Evolutionary conservation across 2,888 invertebrate species (phyloP).

Genomic region (Hypolimnas misippus): DNA sequence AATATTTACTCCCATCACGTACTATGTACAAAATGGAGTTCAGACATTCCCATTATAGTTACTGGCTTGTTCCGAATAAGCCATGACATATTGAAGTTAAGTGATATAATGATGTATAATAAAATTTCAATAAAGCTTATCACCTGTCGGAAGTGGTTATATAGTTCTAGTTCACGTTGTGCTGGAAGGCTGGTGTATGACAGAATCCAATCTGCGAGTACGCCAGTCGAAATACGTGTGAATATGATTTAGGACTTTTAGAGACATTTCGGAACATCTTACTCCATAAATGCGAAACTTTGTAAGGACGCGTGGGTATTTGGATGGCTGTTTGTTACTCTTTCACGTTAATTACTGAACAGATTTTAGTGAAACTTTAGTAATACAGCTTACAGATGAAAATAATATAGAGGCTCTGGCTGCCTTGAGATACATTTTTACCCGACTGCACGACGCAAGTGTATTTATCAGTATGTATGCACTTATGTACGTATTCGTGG

Average conservation of each 20-base stretch:
- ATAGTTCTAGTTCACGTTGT: constrained; percentile 50
- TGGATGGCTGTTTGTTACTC: too few relatives aligned
- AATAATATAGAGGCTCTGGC: too few relatives aligned
- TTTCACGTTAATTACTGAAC: too few relatives aligned
- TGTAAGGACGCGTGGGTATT: too few relatives aligned
- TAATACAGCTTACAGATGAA: too few relatives aligned
- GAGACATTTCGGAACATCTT: too few relatives aligned
- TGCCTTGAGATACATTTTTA: too few relatives aligned
- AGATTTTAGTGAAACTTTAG: too few relatives aligned
- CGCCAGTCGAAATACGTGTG: constrained; percentile 50
- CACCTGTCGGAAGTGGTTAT: constrained; percentile 43
- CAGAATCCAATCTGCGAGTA: constrained; percentile 63
- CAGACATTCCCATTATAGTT: constrained; percentile 9
- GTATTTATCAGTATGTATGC: too few relatives aligned
- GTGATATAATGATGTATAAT: constrained; percentile 31
- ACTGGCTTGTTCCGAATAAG: constrained; percentile 10
- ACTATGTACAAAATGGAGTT: not conserved
- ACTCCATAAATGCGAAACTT: too few relatives aligned
- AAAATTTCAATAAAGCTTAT: constrained; percentile 41
- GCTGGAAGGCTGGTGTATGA: constrained; percentile 59
- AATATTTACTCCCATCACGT: not conserved
- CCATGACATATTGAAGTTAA: constrained; percentile 28
- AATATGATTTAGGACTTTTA: constrained; percentile 34
- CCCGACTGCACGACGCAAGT: too few relatives aligned
- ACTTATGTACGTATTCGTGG: too few relatives aligned